Evolutionary conservation across 2,113 vertebrate species (phyloP).

Genomic region (Mus spicilegus): DNA sequence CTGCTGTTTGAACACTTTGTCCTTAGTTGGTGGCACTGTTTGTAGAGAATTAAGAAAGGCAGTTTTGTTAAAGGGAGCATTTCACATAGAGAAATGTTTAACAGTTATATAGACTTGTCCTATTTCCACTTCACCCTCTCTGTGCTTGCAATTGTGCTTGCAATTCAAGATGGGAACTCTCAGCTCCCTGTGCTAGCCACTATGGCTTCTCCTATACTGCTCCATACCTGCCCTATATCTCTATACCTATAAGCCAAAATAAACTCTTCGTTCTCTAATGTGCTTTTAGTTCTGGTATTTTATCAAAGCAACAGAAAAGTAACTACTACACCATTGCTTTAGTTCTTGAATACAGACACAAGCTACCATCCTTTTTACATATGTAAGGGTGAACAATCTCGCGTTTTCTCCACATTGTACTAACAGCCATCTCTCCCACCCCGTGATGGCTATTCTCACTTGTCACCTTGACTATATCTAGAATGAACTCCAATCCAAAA

Average conservation of each 20-base stretch:
- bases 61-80: neutral
- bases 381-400: neutral
- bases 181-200: neutral
- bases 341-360: neutral
- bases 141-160: neutral
- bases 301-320: neutral
- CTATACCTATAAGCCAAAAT: neutral
- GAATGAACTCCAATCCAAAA: no score
- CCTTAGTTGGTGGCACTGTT: neutral
- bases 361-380: neutral
- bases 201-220: neutral
- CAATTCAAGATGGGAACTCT: neutral
- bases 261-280: neutral
- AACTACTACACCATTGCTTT: neutral
- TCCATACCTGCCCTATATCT: neutral
- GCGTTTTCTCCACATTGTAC: neutral
- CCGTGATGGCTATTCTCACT: no score
- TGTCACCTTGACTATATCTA: no score
- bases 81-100: neutral
- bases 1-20: neutral
- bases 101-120: neutral
- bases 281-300: no score
- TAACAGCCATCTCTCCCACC: neutral
- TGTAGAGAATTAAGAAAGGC: neutral
- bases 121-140: neutral